Percentiles rank a stretch among this genome's conserved stretches.
Conservation (phyloP, 2,888 invertebrate genomes). For the Mycalesis mineus region DNA sequence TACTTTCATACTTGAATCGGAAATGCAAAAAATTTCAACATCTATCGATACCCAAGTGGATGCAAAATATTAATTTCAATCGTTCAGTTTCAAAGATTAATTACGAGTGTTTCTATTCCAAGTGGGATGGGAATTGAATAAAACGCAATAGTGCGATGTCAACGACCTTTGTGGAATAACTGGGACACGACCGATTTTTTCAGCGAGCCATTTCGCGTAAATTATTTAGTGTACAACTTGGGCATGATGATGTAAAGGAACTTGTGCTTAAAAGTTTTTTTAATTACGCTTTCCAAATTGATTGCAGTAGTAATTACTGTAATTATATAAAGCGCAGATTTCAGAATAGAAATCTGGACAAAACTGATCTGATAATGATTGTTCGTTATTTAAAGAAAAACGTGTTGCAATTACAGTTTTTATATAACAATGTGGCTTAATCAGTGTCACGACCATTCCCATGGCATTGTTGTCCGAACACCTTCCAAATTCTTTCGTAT, state of each 20-base stretch:
- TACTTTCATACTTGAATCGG: too few relatives aligned
- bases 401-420: background rate
- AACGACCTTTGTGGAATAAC: constrained; percentile 18
- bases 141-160: constrained; percentile 13
- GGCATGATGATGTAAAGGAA: background rate
- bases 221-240: constrained; percentile 5
- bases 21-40: too few relatives aligned
- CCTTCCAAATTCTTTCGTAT: constrained; percentile 21
- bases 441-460: constrained; percentile 1
- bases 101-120: too few relatives aligned
- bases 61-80: too few relatives aligned
- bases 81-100: too few relatives aligned
- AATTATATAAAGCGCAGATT: too few relatives aligned
- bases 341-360: too few relatives aligned
- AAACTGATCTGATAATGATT: background rate
- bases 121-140: background rate
- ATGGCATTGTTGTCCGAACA: constrained; percentile 10
- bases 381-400: background rate
- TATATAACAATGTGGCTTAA: background rate
- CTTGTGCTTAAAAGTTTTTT: background rate
- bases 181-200: constrained; percentile 23
- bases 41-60: too few relatives aligned
- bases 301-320: too few relatives aligned
- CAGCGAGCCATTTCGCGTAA: constrained; percentile 13
- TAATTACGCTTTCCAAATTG: background rate